A percentile compares a stretch with the other conserved stretches of the same genome.
phyloP scores from a whole-genome alignment of 2,113 vertebrate genomes.

The Carassius gibelio region DNA sequence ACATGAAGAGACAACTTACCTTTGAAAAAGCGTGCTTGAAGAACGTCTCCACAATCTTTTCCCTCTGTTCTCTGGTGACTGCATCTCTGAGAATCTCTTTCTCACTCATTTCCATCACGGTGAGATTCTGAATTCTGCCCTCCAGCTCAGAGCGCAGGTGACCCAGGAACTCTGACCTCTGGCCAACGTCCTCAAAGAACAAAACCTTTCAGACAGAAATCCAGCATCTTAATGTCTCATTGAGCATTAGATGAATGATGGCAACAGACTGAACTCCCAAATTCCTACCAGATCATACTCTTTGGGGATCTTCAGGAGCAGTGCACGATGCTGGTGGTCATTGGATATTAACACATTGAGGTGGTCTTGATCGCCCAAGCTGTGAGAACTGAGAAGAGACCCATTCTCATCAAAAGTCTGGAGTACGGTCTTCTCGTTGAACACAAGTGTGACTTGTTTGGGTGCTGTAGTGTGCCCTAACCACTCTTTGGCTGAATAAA shows the following conservation, averaged over 20 bases:
- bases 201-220: slow-evolving; percentile 78
- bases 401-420: slow-evolving; percentile 79
- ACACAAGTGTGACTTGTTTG: slow-evolving; percentile 75
- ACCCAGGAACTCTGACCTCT: slow-evolving; percentile 77
- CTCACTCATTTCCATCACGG: slow-evolving; percentile 75
- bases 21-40: slow-evolving; percentile 92
- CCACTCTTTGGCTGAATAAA: slow-evolving; percentile 86
- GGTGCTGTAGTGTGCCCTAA: slow-evolving; percentile 74
- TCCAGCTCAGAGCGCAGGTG: slow-evolving; percentile 68
- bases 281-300: slow-evolving; percentile 90
- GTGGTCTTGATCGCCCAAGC: slow-evolving; percentile 68
- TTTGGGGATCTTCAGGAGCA: slow-evolving; percentile 90
- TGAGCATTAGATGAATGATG: not conserved
- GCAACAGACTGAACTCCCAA: not conserved
- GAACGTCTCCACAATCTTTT: slow-evolving; percentile 89
- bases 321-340: slow-evolving; percentile 71
- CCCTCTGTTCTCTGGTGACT: slow-evolving; percentile 86
- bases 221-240: not conserved
- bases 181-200: slow-evolving; percentile 80
- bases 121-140: slow-evolving; percentile 61
- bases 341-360: slow-evolving; percentile 81
- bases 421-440: slow-evolving; percentile 73
- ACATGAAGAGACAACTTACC: slow-evolving; percentile 68
- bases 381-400: slow-evolving; percentile 76
- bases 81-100: slow-evolving; percentile 81